A percentile compares a stretch with the other conserved stretches of the same genome.
Conservation (phyloP, 2,888 invertebrate species). For the Glyphotaelius pellucidus region DNA sequence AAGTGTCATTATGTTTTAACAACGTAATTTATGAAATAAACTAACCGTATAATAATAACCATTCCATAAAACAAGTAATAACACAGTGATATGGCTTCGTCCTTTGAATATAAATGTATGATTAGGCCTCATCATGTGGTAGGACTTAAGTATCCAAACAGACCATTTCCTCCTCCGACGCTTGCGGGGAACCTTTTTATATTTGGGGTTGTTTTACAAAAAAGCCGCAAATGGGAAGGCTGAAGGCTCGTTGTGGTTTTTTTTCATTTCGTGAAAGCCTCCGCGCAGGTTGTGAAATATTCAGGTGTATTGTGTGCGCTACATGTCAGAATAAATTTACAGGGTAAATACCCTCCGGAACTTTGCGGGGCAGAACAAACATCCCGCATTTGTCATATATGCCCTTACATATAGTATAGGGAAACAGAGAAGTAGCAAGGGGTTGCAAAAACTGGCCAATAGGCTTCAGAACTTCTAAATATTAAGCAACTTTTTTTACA, state of each 20-base stretch:
- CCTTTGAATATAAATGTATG: conserved; percentile 10
- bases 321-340: conserved; percentile 38
- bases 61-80: not conserved
- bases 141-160: conserved; percentile 9
- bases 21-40: not conserved
- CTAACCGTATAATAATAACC: not conserved
- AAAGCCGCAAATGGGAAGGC: conserved; percentile 40
- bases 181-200: conserved; percentile 28
- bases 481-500: too few relatives aligned
- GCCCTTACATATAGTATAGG: not conserved
- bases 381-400: conserved; percentile 29
- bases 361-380: not conserved
- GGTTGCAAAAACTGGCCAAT: not conserved
- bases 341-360: not conserved
- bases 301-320: conserved; percentile 41
- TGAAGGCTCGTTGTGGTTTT: conserved; percentile 29
- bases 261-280: conserved; percentile 39
- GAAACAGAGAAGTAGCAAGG: not conserved
- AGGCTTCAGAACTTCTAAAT: not conserved
- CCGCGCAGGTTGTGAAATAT: conserved; percentile 10
- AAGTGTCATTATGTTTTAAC: too few relatives aligned
- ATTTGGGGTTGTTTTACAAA: conserved; percentile 33
- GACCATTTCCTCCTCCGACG: conserved; percentile 22
- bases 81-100: not conserved
- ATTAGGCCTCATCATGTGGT: conserved; percentile 5